Base-by-base conservation (phyloP, 2,113 vertebrate species). In the Indri indri region DNA sequence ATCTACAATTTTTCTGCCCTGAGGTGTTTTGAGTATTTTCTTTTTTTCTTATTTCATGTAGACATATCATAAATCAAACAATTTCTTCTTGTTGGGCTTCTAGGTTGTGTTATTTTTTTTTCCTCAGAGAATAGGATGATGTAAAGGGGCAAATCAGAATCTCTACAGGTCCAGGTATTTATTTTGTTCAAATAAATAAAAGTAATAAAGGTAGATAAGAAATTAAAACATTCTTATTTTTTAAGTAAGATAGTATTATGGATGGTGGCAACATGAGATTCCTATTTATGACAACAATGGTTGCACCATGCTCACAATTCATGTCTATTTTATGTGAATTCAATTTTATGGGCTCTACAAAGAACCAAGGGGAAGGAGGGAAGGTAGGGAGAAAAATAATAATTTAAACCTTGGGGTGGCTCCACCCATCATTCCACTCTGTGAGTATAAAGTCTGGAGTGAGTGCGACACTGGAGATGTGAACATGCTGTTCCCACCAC, bases 161-260 rank as follows among this genome's bases (percentile, higher is more conserved):
- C n/a, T 92, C 20, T 52, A 23, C 79, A 57, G 40, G 16, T 25
- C 1, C 34, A 30, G 42, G 34, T 5, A 32, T 27, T 32, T 23
- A 50, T 90, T 89, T 84, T 68, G 17, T 74, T 95, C 4, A 92
- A 88, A n/a, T 65, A 80, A 88, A 83, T 88, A 34, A 80, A 52
- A 30, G 23, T 66, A 50, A 68, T 86, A 79, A 73, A 25, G 12
- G 20, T 79, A 92, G 92, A 30, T 61, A 84, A 90, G 73, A 83
- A 89, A 45, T 74, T 20, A 70, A 87, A n/a, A 18, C 13, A 23
- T 37, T 61, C 8, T 37, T 37, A 12, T 8, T 63, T 80, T 90
- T 94, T 54, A 92, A 82, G 25, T 52, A 74, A 74, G 73, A 30
- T 61, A 7, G 16, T 61, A 22, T 61, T 63, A n/a, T 13, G 42